Evolutionary conservation across 2,797 vertebrate genomes (phyloP).

Genomic region (Ctenopoma multispine): DNA sequence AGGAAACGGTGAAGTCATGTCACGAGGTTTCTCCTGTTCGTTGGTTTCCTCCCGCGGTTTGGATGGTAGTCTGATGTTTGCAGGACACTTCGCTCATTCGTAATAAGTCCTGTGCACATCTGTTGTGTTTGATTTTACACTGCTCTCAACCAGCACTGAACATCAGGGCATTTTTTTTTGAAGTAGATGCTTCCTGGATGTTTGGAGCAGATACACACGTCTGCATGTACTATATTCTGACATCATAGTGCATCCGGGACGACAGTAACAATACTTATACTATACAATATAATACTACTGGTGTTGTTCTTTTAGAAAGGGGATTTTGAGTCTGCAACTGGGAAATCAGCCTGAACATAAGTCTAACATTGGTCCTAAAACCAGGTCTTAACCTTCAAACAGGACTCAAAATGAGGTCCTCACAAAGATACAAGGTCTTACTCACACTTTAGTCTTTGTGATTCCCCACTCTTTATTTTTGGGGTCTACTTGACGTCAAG

Average conservation of each 20-base stretch:
- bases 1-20: neutral
- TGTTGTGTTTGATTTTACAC: neutral
- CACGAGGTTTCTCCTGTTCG: neutral
- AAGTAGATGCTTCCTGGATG: too few relatives aligned
- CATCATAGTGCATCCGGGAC: too few relatives aligned
- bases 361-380: too few relatives aligned
- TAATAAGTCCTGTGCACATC: neutral
- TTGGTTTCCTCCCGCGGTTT: neutral
- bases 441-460: neutral
- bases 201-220: too few relatives aligned
- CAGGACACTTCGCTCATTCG: neutral
- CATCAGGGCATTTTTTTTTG: neutral
- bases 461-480: constrained; percentile 8
- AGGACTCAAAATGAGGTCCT: too few relatives aligned
- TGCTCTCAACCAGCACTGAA: neutral
- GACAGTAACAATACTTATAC: too few relatives aligned
- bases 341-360: too few relatives aligned
- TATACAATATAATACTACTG: too few relatives aligned
- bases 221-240: too few relatives aligned
- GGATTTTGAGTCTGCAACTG: too few relatives aligned
- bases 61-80: neutral
- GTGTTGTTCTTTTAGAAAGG: too few relatives aligned
- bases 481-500: constrained; percentile 1
- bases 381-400: too few relatives aligned
- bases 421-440: neutral